phyloP scores from a whole-genome alignment of 2,113 vertebrate genomes.

The Caretta caretta region DNA sequence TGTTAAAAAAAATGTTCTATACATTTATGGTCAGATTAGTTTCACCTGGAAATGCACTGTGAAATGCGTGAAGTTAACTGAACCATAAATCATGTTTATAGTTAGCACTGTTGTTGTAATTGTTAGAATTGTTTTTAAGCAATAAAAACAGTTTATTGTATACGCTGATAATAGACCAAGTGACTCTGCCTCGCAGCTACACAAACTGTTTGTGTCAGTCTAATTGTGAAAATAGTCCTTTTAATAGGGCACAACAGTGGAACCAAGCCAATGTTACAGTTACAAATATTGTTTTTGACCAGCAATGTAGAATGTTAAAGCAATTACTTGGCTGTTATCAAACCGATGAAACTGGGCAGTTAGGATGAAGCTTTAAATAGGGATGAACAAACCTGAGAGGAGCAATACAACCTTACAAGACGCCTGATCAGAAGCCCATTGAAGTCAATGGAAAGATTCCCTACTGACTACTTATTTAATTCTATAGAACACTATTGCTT shows the following conservation, averaged over 20 bases:
- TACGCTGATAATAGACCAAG: background rate
- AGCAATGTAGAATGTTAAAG: conserved; percentile 34
- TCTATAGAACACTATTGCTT: background rate
- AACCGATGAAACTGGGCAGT: conserved; percentile 48
- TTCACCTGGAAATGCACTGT: background rate
- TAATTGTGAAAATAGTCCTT: conserved; percentile 37
- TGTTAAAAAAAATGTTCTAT: background rate
- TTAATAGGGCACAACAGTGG: background rate
- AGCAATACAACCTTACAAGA: background rate
- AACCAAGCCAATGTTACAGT: conserved; percentile 3
- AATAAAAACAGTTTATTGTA: background rate
- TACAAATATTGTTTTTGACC: conserved; percentile 33
- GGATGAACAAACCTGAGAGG: background rate
- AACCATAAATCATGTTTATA: background rate
- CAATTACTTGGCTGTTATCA: conserved; percentile 59
- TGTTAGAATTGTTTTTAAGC: background rate
- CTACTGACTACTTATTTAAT: background rate
- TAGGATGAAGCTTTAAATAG: conserved; percentile 53
- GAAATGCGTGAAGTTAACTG: background rate
- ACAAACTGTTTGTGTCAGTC: background rate
- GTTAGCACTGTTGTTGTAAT: background rate
- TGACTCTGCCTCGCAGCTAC: conserved; percentile 1
- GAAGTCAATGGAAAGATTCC: background rate
- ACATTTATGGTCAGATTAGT: background rate
- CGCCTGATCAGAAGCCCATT: background rate